phyloP scores from a whole-genome alignment of 2,797 vertebrate genomes.

The Diglossa cyanea region DNA sequence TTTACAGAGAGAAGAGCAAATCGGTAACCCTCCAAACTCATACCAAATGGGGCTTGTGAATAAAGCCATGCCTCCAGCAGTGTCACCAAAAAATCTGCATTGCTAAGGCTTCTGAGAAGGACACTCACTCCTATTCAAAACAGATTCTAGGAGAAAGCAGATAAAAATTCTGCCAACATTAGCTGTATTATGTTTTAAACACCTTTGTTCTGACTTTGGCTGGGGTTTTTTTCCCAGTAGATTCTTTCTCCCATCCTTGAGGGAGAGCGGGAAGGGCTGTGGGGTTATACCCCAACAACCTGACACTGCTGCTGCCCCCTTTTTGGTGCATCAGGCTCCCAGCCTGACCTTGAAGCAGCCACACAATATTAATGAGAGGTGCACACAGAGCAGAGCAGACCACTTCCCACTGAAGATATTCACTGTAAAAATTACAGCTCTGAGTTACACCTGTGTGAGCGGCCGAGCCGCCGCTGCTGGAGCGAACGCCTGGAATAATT shows the following conservation, averaged over 20 bases:
- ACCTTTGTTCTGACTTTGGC: not conserved
- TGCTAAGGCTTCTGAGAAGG: not conserved
- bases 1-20: not conserved
- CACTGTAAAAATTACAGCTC: not conserved
- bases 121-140: not conserved
- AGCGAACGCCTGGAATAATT: slow-evolving; percentile 27
- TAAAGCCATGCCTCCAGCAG: not conserved
- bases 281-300: not conserved
- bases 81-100: not conserved
- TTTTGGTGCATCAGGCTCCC: not conserved
- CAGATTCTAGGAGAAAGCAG: not conserved
- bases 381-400: not conserved
- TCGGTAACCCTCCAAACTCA: not conserved
- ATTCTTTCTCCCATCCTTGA: not conserved
- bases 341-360: not conserved
- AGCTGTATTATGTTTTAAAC: not conserved
- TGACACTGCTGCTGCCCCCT: not conserved
- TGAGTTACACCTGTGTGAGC: not conserved
- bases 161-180: not conserved
- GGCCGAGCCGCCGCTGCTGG: not conserved
- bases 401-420: not conserved
- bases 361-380: not conserved
- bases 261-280: not conserved
- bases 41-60: not conserved
- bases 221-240: not conserved